Percentiles rank a stretch among this genome's conserved stretches.
Evolutionary conservation across 2,888 invertebrate genomes (phyloP).

Genomic region (Acanthosoma haemorrhoidale): DNA sequence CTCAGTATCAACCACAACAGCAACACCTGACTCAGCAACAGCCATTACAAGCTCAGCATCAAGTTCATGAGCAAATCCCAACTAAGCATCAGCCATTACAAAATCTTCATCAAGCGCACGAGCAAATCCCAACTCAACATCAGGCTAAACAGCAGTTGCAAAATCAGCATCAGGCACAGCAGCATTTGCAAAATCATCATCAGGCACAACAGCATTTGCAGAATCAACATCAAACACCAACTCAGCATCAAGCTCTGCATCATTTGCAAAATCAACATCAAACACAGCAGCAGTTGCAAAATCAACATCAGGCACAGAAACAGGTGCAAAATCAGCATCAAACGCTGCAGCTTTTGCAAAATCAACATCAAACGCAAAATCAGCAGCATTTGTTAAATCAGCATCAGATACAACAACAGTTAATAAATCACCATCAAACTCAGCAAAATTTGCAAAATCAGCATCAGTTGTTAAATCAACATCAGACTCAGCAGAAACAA

Average conservation of each 20-base stretch:
- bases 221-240: not conserved
- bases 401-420: too few relatives aligned
- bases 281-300: not conserved
- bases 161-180: not conserved
- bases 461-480: conserved; percentile 43
- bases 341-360: conserved; percentile 46
- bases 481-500: conserved; percentile 47
- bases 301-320: conserved; percentile 11
- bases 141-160: not conserved
- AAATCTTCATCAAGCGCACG: not conserved
- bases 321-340: conserved; percentile 44
- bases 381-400: conserved; percentile 39
- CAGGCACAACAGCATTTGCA: not conserved
- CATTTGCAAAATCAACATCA: not conserved
- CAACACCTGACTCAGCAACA: not conserved
- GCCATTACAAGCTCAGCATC: not conserved
- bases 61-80: not conserved
- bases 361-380: conserved; percentile 46
- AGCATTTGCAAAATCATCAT: not conserved
- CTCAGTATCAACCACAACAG: not conserved
- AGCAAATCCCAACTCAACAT: not conserved
- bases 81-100: not conserved
- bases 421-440: too few relatives aligned
- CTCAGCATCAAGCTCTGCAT: not conserved
- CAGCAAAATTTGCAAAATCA: conserved; percentile 45